A percentile compares a stretch with the other conserved stretches of the same genome.
Conservation (phyloP, 1,140 invertebrate species). For the Brachionus rubens region DNA sequence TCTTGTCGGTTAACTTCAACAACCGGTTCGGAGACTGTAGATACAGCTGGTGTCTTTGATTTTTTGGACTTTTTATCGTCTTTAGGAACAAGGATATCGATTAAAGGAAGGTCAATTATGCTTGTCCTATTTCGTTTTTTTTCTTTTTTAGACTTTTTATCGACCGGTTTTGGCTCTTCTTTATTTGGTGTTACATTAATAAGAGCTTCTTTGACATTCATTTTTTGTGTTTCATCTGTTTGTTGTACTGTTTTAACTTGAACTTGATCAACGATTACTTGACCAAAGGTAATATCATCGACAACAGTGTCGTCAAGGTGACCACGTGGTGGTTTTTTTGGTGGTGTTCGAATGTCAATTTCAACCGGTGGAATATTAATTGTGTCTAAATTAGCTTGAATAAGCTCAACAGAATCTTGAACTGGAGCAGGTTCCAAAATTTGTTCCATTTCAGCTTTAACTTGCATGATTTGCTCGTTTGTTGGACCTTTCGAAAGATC, state of each 20-base stretch:
- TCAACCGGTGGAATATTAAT: background rate
- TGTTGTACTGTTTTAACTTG: background rate
- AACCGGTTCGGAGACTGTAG: background rate
- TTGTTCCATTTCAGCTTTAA: conserved; percentile 23
- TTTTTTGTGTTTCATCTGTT: background rate
- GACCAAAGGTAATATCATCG: background rate
- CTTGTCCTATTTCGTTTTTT: conserved; percentile 12
- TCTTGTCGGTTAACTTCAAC: background rate
- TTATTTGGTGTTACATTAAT: background rate
- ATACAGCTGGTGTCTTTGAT: background rate
- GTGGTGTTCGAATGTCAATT: conserved; percentile 12
- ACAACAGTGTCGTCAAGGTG: background rate
- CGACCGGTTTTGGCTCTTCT: background rate
- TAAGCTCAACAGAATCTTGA: background rate
- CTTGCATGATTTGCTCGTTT: background rate
- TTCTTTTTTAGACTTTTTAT: background rate
- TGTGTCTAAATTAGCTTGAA: background rate
- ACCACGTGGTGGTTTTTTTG: conserved; percentile 19
- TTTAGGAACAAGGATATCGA: conserved; percentile 45
- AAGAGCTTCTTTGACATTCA: conserved; percentile 24
- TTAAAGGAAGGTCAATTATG: conserved; percentile 30
- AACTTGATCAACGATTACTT: background rate
- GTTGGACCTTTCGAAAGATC: background rate
- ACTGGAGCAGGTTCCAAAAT: background rate
- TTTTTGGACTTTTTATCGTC: background rate